Evolutionary conservation across 2,888 invertebrate genomes (phyloP), one percentile per base, ranked within the genome.

Genomic region (Nomada fabriciana): DNA sequence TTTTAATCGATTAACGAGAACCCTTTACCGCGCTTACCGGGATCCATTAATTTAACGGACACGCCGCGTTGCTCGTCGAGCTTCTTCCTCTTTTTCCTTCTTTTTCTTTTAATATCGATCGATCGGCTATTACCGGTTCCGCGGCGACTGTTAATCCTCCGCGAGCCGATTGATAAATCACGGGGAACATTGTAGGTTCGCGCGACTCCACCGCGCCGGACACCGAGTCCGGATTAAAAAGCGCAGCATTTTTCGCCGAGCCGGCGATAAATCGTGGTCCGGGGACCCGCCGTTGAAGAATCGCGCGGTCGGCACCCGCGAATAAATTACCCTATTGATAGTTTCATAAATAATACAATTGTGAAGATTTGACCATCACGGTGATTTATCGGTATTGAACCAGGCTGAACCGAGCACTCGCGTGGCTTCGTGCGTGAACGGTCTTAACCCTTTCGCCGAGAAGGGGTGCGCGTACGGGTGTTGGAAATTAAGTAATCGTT

Each of bases 101-200:
- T n/a, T 43, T 13, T 57, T 59, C 69, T 57, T 61, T 67, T 67
- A 55, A 70, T 82, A 73, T 77, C 83, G 83, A 83, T 83, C 77
- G 82, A 76, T 82, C 76, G 82, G 70, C 61, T 72, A 76, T 83
- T 83, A 82, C 83, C 83, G 82, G 83, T 83, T 83, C 53, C 77
- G 47, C 50, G 57, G 67, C 71, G 69, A 70, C 52, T 70, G 77
- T 76, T 82, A 83, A 82, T 77, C 80, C 69, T 65, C 70, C 69
- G 69, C 73, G 83, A 65, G 57, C 43, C 76, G 70, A 85, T 87
- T 88, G 89, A 88, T 88, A 88, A 88, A 88, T 88, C 80, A 87
- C 77, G 64, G 69, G 50, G 78, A 81, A 81, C 86, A 81, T 87
- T 80, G 82, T 82, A 60, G 77, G 69, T 74, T 75, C 84, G 87